Percentiles rank a stretch among this genome's conserved stretches.
phyloP scores from a whole-genome alignment of 2,888 invertebrate species.

The Homarus gammarus region DNA sequence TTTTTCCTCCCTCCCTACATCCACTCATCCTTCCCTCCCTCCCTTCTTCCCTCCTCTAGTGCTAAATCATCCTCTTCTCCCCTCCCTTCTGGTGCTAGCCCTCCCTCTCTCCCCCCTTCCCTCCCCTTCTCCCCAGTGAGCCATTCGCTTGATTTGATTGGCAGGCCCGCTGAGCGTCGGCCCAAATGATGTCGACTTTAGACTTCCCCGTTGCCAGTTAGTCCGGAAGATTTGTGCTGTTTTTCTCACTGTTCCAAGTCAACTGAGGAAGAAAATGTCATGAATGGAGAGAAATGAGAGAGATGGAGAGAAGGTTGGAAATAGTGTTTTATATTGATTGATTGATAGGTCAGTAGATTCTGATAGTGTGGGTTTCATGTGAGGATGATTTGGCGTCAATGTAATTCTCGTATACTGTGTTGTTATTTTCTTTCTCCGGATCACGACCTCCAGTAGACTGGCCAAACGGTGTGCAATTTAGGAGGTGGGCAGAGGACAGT shows the following conservation, averaged over 20 bases:
- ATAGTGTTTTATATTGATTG: too few relatives aligned
- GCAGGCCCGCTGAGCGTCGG: neutral
- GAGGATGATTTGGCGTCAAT: too few relatives aligned
- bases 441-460: neutral
- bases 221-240: neutral
- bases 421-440: neutral
- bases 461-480: neutral
- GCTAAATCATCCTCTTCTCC: neutral
- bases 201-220: neutral
- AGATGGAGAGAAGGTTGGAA: too few relatives aligned
- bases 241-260: neutral
- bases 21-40: neutral
- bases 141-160: slow-evolving; percentile 20
- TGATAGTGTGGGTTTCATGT: too few relatives aligned
- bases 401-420: neutral
- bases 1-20: neutral
- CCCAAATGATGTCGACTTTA: neutral
- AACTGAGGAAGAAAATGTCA: too few relatives aligned
- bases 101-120: neutral
- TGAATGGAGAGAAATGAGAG: too few relatives aligned
- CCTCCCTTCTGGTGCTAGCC: neutral
- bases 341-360: too few relatives aligned
- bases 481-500: neutral
- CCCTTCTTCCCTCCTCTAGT: neutral
- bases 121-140: neutral